Evolutionary conservation across 2,888 invertebrate species (phyloP).

Genomic region (Labia minor): DNA sequence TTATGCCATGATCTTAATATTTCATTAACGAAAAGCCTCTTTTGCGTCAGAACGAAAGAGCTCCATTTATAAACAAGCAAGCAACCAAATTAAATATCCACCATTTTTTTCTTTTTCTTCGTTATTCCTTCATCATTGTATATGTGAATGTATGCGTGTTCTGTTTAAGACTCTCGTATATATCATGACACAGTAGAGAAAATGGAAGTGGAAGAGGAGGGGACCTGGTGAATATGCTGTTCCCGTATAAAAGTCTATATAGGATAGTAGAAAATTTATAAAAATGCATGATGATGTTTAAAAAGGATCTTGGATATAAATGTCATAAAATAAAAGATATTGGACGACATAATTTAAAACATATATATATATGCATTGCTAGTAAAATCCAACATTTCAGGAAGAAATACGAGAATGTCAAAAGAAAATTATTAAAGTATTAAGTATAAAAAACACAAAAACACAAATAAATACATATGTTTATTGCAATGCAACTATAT

Average conservation of each 20-base stretch:
- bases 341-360: not conserved
- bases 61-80: not conserved
- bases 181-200: not conserved
- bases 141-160: not conserved
- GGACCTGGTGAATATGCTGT: not conserved
- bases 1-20: not conserved
- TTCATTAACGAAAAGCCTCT: not conserved
- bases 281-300: slow-evolving; percentile 13
- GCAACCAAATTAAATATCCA: not conserved
- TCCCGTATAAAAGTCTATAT: not conserved
- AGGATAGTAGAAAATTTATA: not conserved
- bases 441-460: not conserved
- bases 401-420: not conserved
- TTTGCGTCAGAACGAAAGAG: not conserved
- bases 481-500: too few relatives aligned
- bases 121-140: not conserved
- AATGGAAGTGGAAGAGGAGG: not conserved
- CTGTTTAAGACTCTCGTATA: not conserved
- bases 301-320: not conserved
- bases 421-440: not conserved
- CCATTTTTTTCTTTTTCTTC: not conserved
- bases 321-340: slow-evolving; percentile 13
- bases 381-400: not conserved
- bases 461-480: not conserved
- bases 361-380: not conserved